Base-by-base conservation (phyloP, 1,140 invertebrate species). In the Trichoplusia ni region DNA sequence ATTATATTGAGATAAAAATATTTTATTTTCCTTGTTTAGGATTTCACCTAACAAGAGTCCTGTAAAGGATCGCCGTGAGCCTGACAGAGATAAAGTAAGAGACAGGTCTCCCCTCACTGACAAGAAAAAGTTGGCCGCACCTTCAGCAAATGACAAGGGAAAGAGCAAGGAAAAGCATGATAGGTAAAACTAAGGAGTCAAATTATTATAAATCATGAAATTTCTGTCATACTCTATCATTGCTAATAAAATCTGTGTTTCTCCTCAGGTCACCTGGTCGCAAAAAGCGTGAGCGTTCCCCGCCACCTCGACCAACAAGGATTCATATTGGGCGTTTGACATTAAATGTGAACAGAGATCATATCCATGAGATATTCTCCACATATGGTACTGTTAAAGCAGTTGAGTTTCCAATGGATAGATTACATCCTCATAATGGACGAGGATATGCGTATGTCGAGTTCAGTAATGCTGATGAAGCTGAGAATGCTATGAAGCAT, bases 401-500 rank as follows among this genome's bases (percentile, higher is more conserved):
- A 81, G 94, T 99, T 0, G 98, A 99, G 74, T 96, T 99, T 76
- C 95, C 96, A 0, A 92, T 94, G 53, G 98, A 99, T 75, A 94
- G 97, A 64, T 91, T 95, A 31, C 97, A 99, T 89, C 93, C 95
- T 0, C 94, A 96, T 81, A 92, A 97, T 68, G 95, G 96, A 16
- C 93, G 96, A 19, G 97, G 98, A 9, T 97, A 97, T 92, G 97
- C 97, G 4, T 99, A 99, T 86, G 95, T 99, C 4, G 98, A 99
- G 78, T 99, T 96, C 90, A 95, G 95, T 69, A 98, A 94, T 61
- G 91, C 97, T 0, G 98, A 99, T 77, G 98, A 99, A 90, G 98
- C 98, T 25, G 98, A 99, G 89, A 98, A 98, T 91, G 98, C 98
- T 0, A 97, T 99, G 94, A 99, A 99, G 90, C 97, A 99, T 77